Conservation (phyloP, 2,113 vertebrate genomes). For the Sapajus apella region DNA sequence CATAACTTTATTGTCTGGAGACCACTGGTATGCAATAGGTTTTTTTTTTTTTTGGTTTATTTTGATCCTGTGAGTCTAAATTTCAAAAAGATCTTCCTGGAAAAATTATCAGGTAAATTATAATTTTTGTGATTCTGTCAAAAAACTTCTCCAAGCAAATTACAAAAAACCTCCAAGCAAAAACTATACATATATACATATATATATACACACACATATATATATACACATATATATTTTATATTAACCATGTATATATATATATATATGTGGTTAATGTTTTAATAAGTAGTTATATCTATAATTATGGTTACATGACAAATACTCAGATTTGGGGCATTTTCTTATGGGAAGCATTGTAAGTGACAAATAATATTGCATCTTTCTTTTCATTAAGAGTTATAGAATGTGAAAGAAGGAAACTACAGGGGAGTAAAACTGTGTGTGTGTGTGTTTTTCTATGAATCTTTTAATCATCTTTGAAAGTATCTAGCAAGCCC, state of each 20-base stretch:
- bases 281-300: not conserved
- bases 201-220: not conserved
- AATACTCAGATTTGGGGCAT: not conserved
- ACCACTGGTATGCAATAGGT: not conserved
- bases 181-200: not conserved
- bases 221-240: too few relatives aligned
- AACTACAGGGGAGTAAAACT: conserved; percentile 13
- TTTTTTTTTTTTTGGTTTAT: not conserved
- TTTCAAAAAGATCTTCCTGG: not conserved
- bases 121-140: not conserved
- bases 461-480: conserved; percentile 45
- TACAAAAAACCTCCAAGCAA: too few relatives aligned
- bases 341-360: not conserved
- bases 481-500: conserved; percentile 48
- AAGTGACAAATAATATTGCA: not conserved
- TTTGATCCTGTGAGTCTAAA: not conserved
- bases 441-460: not conserved
- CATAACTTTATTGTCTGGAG: not conserved
- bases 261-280: not conserved
- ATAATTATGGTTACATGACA: not conserved
- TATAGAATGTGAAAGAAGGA: not conserved
- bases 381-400: conserved; percentile 24
- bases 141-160: not conserved
- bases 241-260: too few relatives aligned
- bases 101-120: not conserved